A percentile compares a stretch with the other conserved stretches of the same genome.
Evolutionary conservation across 1,140 invertebrate species (phyloP).

Genomic region (Pseudobourletiella spinata): DNA sequence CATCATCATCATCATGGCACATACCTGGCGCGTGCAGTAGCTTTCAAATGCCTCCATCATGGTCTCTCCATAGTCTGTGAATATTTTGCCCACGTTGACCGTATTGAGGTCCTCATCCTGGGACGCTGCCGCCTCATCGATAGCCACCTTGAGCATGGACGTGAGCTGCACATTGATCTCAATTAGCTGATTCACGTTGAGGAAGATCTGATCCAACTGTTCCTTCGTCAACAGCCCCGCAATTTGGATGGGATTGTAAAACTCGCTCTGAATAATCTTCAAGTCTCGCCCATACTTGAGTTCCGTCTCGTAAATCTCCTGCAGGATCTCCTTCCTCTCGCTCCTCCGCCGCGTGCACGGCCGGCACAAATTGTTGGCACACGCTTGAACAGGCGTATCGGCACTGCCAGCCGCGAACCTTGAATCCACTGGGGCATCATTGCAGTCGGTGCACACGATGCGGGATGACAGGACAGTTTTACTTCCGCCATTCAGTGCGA

Average conservation of each 20-base stretch:
- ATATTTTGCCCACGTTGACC: constrained; percentile 82
- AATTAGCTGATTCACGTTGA: constrained; percentile 85
- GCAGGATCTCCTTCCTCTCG: constrained; percentile 87
- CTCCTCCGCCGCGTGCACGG: constrained; percentile 77
- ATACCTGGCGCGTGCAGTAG: constrained; percentile 74
- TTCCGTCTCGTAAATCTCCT: constrained; percentile 92
- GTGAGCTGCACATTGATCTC: constrained; percentile 78
- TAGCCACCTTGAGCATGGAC: constrained; percentile 70
- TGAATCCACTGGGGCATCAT: constrained; percentile 21
- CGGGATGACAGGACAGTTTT: constrained; percentile 57
- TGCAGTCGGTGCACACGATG: constrained; percentile 37
- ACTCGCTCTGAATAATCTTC: constrained; percentile 84
- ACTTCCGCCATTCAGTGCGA: constrained; percentile 15
- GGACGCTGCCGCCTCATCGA: constrained; percentile 71
- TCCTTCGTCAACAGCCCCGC: constrained; percentile 56
- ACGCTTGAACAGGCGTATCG: neutral
- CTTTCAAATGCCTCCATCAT: constrained; percentile 91
- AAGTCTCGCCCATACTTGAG: constrained; percentile 88
- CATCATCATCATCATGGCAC: no score
- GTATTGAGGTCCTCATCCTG: constrained; percentile 69
- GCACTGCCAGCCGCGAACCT: neutral
- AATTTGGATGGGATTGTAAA: constrained; percentile 84
- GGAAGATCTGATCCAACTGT: constrained; percentile 74
- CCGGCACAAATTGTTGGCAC: constrained; percentile 48
- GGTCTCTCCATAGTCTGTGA: constrained; percentile 74